A percentile compares a stretch with the other conserved stretches of the same genome.
Conservation (phyloP, 2,113 vertebrate species). For the Caracal caracal region DNA sequence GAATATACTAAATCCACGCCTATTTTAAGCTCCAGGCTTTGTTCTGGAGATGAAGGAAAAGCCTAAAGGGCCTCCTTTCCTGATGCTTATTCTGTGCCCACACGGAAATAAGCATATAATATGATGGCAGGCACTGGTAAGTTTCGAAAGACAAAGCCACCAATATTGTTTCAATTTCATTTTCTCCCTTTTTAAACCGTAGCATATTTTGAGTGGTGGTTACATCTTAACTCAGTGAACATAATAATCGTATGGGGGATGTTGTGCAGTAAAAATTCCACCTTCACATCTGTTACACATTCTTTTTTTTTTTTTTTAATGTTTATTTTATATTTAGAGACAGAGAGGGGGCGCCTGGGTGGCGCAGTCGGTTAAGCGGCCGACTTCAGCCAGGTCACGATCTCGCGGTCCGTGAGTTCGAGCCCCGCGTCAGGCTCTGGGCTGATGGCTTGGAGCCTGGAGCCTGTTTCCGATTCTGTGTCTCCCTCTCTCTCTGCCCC, state of each 20-base stretch:
- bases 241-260: not conserved
- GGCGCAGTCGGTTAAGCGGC: too few relatives aligned
- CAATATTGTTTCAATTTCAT: not conserved
- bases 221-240: not conserved
- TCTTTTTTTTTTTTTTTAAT: not conserved
- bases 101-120: fast-evolving
- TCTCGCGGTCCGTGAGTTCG: too few relatives aligned
- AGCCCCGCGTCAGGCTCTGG: too few relatives aligned
- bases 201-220: too few relatives aligned
- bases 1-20: not conserved
- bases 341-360: too few relatives aligned
- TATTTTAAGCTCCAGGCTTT: not conserved
- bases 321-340: too few relatives aligned
- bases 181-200: not conserved
- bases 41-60: not conserved
- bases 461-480: too few relatives aligned
- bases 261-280: fast-evolving
- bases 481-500: too few relatives aligned
- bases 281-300: too few relatives aligned
- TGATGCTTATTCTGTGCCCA: fast-evolving
- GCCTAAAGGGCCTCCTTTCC: fast-evolving
- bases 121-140: fast-evolving
- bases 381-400: too few relatives aligned
- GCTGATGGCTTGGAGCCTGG: too few relatives aligned
- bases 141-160: not conserved